phyloP scores from a whole-genome alignment of 2,797 vertebrate genomes.

The Capromys pilorides region DNA sequence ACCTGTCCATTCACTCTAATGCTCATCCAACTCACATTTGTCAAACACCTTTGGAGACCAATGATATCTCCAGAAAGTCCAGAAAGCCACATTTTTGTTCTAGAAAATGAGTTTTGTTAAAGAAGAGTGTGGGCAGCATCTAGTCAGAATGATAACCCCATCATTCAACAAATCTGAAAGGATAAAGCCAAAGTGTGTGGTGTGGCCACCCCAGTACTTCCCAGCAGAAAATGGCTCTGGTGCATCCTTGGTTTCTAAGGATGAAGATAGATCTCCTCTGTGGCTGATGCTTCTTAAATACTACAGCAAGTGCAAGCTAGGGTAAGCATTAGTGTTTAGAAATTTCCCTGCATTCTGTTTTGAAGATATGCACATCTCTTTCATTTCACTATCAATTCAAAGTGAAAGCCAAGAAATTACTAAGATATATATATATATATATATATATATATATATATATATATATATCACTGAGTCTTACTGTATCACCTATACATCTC shows the following conservation, averaged over 20 bases:
- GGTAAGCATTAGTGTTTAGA: background rate
- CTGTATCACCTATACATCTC: slow-evolving; percentile 1
- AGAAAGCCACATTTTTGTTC: background rate
- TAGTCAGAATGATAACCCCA: background rate
- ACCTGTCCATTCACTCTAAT: background rate
- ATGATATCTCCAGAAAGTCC: background rate
- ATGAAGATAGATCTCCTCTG: background rate
- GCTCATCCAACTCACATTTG: background rate
- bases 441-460: background rate
- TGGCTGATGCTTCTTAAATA: slow-evolving; percentile 25
- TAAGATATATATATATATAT: background rate
- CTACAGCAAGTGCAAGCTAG: background rate
- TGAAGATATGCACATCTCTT: background rate
- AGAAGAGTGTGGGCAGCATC: background rate
- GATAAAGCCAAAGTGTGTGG: background rate
- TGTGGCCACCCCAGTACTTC: background rate
- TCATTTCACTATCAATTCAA: background rate
- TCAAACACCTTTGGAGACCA: background rate
- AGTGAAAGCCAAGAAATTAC: slow-evolving; percentile 43
- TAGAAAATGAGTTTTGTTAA: background rate
- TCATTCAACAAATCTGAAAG: background rate
- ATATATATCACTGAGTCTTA: background rate
- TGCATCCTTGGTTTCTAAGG: background rate
- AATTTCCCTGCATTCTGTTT: background rate
- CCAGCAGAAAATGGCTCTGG: background rate